These are phyloP conservation scores for Agraylea sexmaculata DNA, from an alignment of 1,140 invertebrate genomes.

Conservation along the genomic window DNA sequence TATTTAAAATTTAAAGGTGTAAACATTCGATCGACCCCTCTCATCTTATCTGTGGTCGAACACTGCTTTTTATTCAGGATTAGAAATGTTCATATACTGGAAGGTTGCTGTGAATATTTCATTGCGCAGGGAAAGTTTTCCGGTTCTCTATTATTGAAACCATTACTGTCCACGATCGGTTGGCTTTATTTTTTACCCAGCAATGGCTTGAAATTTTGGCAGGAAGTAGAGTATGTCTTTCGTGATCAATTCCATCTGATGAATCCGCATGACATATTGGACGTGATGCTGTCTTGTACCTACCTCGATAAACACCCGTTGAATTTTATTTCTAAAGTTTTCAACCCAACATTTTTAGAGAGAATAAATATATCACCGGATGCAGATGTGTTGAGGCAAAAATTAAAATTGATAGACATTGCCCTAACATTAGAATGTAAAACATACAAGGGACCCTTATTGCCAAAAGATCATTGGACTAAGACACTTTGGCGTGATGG, in stretches of 20 bases:
- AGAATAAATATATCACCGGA: conserved; percentile 39
- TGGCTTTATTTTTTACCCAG: conserved; percentile 46
- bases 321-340: conserved; percentile 49
- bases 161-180: conserved; percentile 51
- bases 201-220: conserved; percentile 47
- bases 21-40: conserved; percentile 39
- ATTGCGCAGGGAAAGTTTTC: conserved; percentile 38
- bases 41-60: conserved; percentile 49
- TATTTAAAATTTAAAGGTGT: conserved; percentile 44
- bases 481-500: conserved; percentile 40
- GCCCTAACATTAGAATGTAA: conserved; percentile 52
- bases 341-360: conserved; percentile 50
- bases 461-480: conserved; percentile 40
- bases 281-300: conserved; percentile 51
- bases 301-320: conserved; percentile 53
- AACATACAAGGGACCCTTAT: conserved; percentile 44
- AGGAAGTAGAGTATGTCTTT: conserved; percentile 42
- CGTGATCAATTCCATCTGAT: conserved; percentile 48
- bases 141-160: conserved; percentile 41
- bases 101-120: conserved; percentile 47
- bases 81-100: conserved; percentile 44
- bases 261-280: conserved; percentile 43
- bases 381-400: conserved; percentile 28
- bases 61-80: conserved; percentile 49
- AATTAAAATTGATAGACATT: conserved; percentile 51